Base-by-base conservation (phyloP, 2,888 invertebrate genomes). In the Ochlodes sylvanus region DNA sequence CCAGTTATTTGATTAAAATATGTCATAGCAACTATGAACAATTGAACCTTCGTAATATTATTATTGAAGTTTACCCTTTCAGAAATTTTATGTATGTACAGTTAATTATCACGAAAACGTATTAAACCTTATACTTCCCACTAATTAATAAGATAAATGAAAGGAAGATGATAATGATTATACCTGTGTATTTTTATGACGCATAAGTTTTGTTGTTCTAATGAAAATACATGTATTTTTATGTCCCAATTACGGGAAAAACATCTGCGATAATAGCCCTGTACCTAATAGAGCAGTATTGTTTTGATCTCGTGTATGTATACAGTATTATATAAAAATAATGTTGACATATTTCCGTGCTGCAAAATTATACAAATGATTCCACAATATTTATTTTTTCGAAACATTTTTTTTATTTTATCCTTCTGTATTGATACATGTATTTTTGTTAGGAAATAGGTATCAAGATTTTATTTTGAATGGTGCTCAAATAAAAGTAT, bases 401-500 rank as follows among this genome's bases (percentile, higher is more conserved):
- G n/a, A 47, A 47, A 47, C 15, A 47, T 15, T 15, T 47, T 17
- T 47, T 47, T 9, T 17, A 7, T 47, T 2, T 44, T 52, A 27
- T 52, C 7, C 14, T 7, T 27, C 15, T 34, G 10, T 10, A 34
- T 52, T 21, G 55, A 55, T 62, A 38, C 41, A 57, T 63, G 68
- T 63, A 68, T 71, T 69, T 71, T 70, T 67, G 52, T 58, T 52
- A 15, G 42, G 32, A 32, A 68, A 47, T 17, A 55, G 14, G 61
- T 55, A 38, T 55, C 61, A 60, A 54, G 42, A 54, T 63, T 56
- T 69, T 70, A 65, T 62, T 65, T 63, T 68, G 63, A 67, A 71
- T 67, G 71, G 71, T 71, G 71, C 71, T 71, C 69, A 71, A 71
- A 71, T 57, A 57, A 55, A 60, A n/a, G 60, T 67, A 47, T 67